Percentiles rank a stretch among this genome's conserved stretches.
These are phyloP conservation scores for Alcedo quadribrachys DNA, from an alignment of 2,797 vertebrate genomes.

Conservation along the genomic window DNA sequence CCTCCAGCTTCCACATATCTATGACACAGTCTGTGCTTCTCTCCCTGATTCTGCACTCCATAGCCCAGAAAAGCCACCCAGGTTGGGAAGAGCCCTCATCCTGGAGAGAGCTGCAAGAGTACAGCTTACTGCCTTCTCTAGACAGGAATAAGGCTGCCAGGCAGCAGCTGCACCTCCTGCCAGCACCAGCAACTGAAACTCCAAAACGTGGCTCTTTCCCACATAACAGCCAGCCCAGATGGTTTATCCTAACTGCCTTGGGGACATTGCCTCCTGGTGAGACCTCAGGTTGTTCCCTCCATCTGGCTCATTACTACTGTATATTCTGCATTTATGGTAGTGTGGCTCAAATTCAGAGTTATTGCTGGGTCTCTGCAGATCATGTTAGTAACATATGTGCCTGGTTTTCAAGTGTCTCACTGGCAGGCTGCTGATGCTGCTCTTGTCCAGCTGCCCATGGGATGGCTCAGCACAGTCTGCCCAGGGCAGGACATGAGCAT, in stretches of 20 bases:
- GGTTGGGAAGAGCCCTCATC: not conserved
- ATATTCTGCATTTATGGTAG: not conserved
- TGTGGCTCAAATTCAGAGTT: not conserved
- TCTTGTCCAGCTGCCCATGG: not conserved
- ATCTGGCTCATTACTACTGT: not conserved
- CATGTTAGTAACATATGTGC: not conserved
- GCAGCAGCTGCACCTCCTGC: not conserved
- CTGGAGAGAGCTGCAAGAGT: not conserved
- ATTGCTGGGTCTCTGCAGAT: not conserved
- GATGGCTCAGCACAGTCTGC: not conserved
- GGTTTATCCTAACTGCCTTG: not conserved
- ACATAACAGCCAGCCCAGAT: not conserved
- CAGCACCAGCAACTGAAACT: not conserved
- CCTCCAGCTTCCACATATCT: not conserved
- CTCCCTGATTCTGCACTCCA: not conserved
- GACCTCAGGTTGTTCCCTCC: not conserved
- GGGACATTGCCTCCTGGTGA: fast-evolving
- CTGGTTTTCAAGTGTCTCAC: not conserved
- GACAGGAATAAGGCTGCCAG: not conserved
- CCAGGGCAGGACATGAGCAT: not conserved
- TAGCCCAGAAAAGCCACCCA: not conserved
- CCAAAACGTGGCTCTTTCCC: not conserved
- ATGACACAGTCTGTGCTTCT: not conserved
- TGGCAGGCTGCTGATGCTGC: not conserved
- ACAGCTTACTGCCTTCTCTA: not conserved